Base-by-base conservation (phyloP, 2,113 vertebrate genomes). In the Oncorhynchus keta region DNA sequence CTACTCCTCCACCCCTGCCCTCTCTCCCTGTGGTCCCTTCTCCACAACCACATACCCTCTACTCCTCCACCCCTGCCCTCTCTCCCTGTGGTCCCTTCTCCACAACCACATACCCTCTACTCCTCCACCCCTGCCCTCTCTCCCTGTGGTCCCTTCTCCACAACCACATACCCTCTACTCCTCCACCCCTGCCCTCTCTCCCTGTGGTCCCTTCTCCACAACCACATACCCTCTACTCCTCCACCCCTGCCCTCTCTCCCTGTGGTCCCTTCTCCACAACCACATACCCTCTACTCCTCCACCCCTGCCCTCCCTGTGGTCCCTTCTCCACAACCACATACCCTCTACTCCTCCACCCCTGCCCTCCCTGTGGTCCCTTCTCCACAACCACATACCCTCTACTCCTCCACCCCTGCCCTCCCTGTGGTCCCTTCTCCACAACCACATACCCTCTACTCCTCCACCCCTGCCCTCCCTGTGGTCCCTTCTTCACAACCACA, bases 121-220 rank as follows among this genome's bases (percentile, higher is more conserved):
- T 32, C 28, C 66, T 64, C 48, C 57, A 20, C 30, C 51, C 71
- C 71, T 93, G 92, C 89, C 92, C n/a, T 51, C 49, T 61, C 73
- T 14, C 55, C 74, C 74, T 74, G 75, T 72, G 16, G 86, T 88
- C 28, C 28, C 28, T 28, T 28, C 28, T 28, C 77, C 51, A 30
- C 45, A 75, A 73, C 70, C 76, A 80, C 39, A 76, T 72, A 79
- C 55, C 67, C 59, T 45, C 39, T 64, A 61, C 59, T 26, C 28
- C 66, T 64, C 48, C 57, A 20, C 30, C 51, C 71, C 71, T 93
- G 92, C 89, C 92, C n/a, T 51, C 35, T 7, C 35, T 39, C 7
- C 35, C 26, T 28, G 26, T 28, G 26, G 26, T 28, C 26, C 26
- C 26, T 28, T 28, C 26, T 28, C 76, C 51, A 30, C 45, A 75